Conservation (phyloP, 2,113 vertebrate genomes). For the Myodes glareolus region DNA sequence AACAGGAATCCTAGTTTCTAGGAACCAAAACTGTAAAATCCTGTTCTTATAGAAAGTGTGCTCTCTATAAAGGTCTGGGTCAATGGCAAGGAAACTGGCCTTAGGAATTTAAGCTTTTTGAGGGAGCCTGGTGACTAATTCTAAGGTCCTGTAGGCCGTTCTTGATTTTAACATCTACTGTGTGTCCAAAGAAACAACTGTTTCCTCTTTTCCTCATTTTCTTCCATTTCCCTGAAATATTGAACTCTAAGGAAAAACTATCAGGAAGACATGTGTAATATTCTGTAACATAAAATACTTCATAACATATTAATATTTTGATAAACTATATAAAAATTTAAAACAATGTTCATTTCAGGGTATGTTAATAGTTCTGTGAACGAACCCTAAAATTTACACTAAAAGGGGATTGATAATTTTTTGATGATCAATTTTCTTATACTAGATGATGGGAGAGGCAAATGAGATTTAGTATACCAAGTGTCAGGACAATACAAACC, state of each 20-base stretch:
- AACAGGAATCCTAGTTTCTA: not conserved
- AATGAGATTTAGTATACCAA: not conserved
- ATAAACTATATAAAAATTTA: not conserved
- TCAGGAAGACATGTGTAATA: not conserved
- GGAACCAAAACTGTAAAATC: not conserved
- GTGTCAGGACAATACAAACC: not conserved
- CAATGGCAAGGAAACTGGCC: too few species aligned
- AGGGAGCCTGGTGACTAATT: too few species aligned
- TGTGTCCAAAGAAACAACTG: not conserved
- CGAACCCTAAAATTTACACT: not conserved
- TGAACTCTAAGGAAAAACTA: not conserved
- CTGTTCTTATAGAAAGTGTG: not conserved
- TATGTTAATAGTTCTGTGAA: not conserved
- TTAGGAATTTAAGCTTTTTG: not conserved
- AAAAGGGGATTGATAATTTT: not conserved
- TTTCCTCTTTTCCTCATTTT: not conserved
- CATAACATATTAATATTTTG: not conserved
- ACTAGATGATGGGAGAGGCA: not conserved
- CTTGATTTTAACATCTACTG: not conserved
- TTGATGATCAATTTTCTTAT: not conserved
- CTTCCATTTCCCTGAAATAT: not conserved
- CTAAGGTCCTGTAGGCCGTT: not conserved
- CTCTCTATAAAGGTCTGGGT: too few species aligned
- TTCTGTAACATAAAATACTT: not conserved
- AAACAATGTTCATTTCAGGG: not conserved